These are phyloP conservation scores for Xiphophorus maculatus DNA, from an alignment of 2,113 vertebrate species.

Conservation along the genomic window DNA sequence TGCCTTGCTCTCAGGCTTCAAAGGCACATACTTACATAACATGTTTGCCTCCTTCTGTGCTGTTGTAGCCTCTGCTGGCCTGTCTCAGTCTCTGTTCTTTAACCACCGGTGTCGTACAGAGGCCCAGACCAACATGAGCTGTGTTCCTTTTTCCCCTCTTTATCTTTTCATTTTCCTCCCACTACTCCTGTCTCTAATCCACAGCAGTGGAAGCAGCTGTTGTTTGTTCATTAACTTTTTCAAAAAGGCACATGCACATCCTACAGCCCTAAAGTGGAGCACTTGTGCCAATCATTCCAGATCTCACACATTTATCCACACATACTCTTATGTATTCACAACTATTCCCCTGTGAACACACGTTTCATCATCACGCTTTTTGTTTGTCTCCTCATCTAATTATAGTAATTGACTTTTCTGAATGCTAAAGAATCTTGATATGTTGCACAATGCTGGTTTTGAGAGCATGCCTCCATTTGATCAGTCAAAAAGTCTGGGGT, in stretches of 20 bases:
- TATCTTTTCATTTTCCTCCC: constrained; percentile 42
- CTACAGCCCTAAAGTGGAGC: constrained; percentile 14
- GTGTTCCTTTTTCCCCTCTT: constrained; percentile 24
- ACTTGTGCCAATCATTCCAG: not conserved
- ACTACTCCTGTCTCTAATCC: constrained; percentile 29
- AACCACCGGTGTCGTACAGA: constrained; percentile 28
- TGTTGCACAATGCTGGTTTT: not conserved
- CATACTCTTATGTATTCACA: not conserved
- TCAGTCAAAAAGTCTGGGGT: constrained; percentile 16
- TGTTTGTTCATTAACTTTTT: constrained; percentile 67
- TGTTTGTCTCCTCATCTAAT: constrained; percentile 53
- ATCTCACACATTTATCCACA: not conserved
- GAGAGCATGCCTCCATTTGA: constrained; percentile 47
- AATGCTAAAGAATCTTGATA: constrained; percentile 22
- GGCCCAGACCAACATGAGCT: constrained; percentile 43
- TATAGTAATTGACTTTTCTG: constrained; percentile 62
- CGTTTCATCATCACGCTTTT: constrained; percentile 21
- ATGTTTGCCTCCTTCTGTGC: constrained; percentile 29
- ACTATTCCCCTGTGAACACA: constrained; percentile 18
- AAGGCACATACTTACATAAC: constrained; percentile 49
- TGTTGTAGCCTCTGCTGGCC: constrained; percentile 34
- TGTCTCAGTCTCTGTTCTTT: constrained; percentile 44
- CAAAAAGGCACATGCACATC: constrained; percentile 26
- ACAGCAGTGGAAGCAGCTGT: constrained; percentile 61
- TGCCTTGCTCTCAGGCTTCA: constrained; percentile 35